These are phyloP conservation scores for Lethrus apterus DNA, from an alignment of 1,140 invertebrate species.

Conservation along the genomic window DNA sequence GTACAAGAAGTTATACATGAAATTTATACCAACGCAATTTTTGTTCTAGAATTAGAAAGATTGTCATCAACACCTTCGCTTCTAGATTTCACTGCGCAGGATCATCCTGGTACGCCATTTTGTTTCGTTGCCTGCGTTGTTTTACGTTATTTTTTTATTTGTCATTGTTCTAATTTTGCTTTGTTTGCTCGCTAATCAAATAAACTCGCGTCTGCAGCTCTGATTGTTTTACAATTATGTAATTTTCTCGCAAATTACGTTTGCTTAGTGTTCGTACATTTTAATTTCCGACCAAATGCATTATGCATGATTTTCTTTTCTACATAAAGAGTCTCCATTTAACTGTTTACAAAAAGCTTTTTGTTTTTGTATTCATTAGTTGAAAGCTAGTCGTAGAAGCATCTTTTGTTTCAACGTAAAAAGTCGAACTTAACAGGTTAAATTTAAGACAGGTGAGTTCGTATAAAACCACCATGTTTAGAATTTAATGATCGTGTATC, in stretches of 20 bases:
- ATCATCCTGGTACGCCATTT: conserved; percentile 31
- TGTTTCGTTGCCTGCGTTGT: conserved; percentile 2
- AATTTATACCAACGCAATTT: conserved; percentile 17
- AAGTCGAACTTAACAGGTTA: too few relatives aligned
- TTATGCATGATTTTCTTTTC: neutral
- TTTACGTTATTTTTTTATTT: conserved; percentile 3
- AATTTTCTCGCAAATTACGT: neutral
- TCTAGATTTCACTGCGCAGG: conserved; percentile 34
- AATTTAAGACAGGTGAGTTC: too few relatives aligned
- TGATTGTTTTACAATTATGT: neutral
- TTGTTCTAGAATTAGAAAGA: conserved; percentile 32
- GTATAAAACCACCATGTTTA: too few relatives aligned
- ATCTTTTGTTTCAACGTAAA: too few relatives aligned
- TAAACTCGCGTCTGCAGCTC: neutral
- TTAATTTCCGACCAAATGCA: neutral
- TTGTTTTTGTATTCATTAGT: too few relatives aligned
- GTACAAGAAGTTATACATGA: too few relatives aligned
- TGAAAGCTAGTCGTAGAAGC: too few relatives aligned
- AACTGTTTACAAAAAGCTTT: too few relatives aligned
- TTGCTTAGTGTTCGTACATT: neutral
- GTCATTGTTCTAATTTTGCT: neutral
- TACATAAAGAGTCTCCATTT: too few relatives aligned
- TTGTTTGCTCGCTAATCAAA: too few relatives aligned
- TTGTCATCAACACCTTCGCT: conserved; percentile 23
- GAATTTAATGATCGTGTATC: too few relatives aligned